Evolutionary conservation across 2,113 vertebrate species (phyloP).

Genomic region (Erythrocercus mccallii): DNA sequence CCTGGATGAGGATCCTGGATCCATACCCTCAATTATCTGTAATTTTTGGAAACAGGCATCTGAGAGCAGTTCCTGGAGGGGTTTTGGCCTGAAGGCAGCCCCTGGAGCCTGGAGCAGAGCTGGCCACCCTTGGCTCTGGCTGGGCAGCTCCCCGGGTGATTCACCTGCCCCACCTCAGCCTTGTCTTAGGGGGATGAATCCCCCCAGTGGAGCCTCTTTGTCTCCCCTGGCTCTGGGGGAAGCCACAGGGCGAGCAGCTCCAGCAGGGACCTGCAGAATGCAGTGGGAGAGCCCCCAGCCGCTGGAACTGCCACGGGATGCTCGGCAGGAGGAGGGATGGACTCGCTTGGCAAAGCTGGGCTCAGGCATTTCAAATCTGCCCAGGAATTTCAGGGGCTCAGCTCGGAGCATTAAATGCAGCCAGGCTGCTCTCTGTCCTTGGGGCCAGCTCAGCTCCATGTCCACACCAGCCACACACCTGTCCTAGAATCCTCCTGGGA

Average conservation of each 20-base stretch:
- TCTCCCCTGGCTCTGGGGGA: background rate
- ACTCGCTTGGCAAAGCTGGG: background rate
- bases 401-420: background rate
- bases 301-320: background rate
- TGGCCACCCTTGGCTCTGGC: background rate
- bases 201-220: background rate
- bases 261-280: background rate
- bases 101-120: background rate
- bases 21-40: background rate
- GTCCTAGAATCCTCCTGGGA: background rate
- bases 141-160: background rate
- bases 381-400: background rate
- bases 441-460: rapidly evolving
- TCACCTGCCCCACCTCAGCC: background rate
- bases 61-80: background rate
- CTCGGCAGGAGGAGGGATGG: background rate
- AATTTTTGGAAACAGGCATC: background rate
- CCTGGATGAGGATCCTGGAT: background rate
- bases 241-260: background rate
- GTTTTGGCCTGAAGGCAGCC: background rate
- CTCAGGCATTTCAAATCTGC: background rate
- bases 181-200: background rate
- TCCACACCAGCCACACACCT: background rate
- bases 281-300: background rate
- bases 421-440: background rate